These are phyloP conservation scores for Arrhopalites spinosus DNA, from an alignment of 2,888 invertebrate species.

Conservation along the genomic window DNA sequence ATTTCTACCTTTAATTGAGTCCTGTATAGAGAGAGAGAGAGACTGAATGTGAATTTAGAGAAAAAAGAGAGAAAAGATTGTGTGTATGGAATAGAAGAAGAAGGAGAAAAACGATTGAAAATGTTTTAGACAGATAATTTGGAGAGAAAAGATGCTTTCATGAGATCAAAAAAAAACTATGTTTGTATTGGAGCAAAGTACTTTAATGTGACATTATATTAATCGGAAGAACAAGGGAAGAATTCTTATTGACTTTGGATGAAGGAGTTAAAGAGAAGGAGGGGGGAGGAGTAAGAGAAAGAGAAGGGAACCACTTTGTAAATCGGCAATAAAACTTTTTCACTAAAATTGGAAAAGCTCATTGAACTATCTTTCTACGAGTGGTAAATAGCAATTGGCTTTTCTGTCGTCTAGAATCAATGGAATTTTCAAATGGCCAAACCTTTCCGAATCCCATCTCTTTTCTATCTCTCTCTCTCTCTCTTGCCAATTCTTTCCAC, in stretches of 20 bases:
- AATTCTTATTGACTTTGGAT: conserved; percentile 23
- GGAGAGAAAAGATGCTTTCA: conserved; percentile 8
- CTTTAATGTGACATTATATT: conserved; percentile 25
- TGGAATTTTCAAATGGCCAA: conserved; percentile 22
- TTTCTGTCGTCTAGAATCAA: conserved; percentile 15
- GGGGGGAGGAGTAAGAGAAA: neutral
- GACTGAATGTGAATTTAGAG: too few relatives aligned
- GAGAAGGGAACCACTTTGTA: conserved; percentile 6
- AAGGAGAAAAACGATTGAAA: conserved; percentile 3
- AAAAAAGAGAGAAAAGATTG: neutral
- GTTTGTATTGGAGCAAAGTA: conserved; percentile 1
- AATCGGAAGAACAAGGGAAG: conserved; percentile 32
- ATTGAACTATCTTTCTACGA: neutral
- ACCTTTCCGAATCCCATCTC: conserved; percentile 4
- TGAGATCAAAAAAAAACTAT: too few relatives aligned
- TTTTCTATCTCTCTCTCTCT: neutral
- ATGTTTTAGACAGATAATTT: conserved; percentile 13
- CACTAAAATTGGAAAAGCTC: conserved; percentile 14
- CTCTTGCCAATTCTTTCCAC: neutral
- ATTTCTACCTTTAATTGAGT: too few relatives aligned
- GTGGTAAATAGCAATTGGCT: conserved; percentile 24
- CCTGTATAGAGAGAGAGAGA: too few relatives aligned
- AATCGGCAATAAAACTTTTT: conserved; percentile 32
- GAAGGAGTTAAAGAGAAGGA: neutral
- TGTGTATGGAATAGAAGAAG: neutral